These are phyloP conservation scores for Hiodon tergisus DNA, from an alignment of 2,113 vertebrate genomes.

Conservation along the genomic window DNA sequence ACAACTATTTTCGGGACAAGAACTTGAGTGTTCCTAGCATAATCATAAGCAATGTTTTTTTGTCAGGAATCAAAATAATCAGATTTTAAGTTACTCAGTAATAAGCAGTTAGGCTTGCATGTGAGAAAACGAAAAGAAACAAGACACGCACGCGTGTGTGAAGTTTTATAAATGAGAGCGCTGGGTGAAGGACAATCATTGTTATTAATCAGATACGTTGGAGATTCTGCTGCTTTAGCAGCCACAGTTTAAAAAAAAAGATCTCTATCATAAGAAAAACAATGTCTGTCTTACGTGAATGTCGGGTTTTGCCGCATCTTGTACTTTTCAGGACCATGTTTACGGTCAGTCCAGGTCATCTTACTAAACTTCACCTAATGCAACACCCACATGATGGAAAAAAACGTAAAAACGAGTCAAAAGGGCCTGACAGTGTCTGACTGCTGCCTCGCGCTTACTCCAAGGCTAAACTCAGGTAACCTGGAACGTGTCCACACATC, in stretches of 20 bases:
- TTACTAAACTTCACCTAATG: conserved; percentile 73
- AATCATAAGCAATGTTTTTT: conserved; percentile 56
- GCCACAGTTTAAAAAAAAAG: conserved; percentile 76
- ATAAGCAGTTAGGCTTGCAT: conserved; percentile 66
- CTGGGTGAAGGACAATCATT: conserved; percentile 63
- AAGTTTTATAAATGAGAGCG: too few species aligned
- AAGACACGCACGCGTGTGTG: conserved; percentile 41
- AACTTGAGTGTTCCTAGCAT: conserved; percentile 46
- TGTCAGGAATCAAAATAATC: conserved; percentile 64
- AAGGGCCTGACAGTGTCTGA: conserved; percentile 69
- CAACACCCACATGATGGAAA: conserved; percentile 56
- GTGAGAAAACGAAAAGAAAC: conserved; percentile 36
- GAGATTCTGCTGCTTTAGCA: conserved; percentile 71
- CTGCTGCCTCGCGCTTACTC: conserved; percentile 71
- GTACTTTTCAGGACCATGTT: conserved; percentile 72
- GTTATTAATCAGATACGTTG: conserved; percentile 65
- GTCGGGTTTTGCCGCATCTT: conserved; percentile 70
- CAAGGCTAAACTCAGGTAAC: conserved; percentile 90
- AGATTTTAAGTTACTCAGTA: conserved; percentile 56
- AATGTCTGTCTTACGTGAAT: conserved; percentile 71
- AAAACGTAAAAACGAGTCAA: conserved; percentile 40
- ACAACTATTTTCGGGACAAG: conserved; percentile 52
- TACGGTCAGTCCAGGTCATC: conserved; percentile 72
- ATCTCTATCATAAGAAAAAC: conserved; percentile 58
- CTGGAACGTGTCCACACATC: conserved; percentile 82